Percentiles rank a stretch among this genome's conserved stretches.
phyloP scores from a whole-genome alignment of 2,797 vertebrate genomes.

The Tenualosa ilisha region DNA sequence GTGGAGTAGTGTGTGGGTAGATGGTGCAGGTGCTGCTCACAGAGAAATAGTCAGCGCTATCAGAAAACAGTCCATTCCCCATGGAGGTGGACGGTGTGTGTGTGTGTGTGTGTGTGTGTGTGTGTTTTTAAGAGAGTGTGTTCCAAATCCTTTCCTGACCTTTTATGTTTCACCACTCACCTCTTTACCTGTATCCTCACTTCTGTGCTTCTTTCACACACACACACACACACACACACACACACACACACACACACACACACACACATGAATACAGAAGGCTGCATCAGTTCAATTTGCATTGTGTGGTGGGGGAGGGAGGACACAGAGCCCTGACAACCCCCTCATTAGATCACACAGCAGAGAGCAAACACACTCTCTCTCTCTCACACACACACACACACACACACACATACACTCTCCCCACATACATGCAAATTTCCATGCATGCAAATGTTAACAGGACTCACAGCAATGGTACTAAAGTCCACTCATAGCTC shows the following conservation, averaged over 20 bases:
- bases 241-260: slow-evolving; percentile 26
- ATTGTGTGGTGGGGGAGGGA: slow-evolving; percentile 24
- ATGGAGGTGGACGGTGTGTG: slow-evolving; percentile 24
- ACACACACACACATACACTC: not conserved
- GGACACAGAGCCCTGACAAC: slow-evolving; percentile 19
- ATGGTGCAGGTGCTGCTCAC: slow-evolving; percentile 21
- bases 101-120: slow-evolving; percentile 24
- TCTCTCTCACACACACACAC: slow-evolving; percentile 22
- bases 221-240: not conserved
- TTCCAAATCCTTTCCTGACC: not conserved
- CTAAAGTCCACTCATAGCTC: slow-evolving; percentile 1
- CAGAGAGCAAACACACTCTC: slow-evolving; percentile 11
- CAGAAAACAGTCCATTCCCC: not conserved
- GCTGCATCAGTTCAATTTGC: slow-evolving; percentile 14
- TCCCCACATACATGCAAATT: slow-evolving; percentile 7
- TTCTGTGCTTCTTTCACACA: not conserved
- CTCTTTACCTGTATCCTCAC: not conserved
- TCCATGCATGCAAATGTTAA: slow-evolving; percentile 3
- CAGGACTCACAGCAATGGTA: not conserved
- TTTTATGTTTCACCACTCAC: not conserved
- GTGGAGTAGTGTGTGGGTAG: not conserved
- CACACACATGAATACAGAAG: not conserved
- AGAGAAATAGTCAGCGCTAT: slow-evolving; percentile 27
- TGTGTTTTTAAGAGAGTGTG: not conserved
- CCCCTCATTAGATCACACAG: slow-evolving; percentile 10